Conservation (phyloP, 2,888 invertebrate species). For the Amphipyra berbera region DNA sequence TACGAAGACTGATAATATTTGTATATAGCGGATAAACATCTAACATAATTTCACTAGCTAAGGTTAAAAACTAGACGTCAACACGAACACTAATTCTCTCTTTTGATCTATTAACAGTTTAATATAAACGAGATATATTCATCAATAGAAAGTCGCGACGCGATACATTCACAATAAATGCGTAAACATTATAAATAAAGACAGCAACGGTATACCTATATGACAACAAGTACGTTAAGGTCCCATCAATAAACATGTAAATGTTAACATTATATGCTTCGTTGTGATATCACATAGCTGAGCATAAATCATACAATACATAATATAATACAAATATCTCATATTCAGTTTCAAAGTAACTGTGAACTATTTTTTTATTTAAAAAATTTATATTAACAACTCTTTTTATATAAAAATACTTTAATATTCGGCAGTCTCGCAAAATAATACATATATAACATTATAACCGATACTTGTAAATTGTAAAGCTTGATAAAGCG, state of each 20-base stretch:
- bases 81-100: conserved; percentile 52
- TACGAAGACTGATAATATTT: conserved; percentile 12
- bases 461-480: conserved; percentile 23
- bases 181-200: conserved; percentile 16
- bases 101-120: conserved; percentile 36
- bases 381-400: conserved; percentile 1
- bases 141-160: conserved; percentile 9
- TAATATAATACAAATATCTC: conserved; percentile 13
- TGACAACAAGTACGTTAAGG: conserved; percentile 32
- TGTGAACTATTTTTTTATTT: conserved; percentile 2
- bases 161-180: conserved; percentile 26
- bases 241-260: conserved; percentile 37
- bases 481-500: conserved; percentile 39
- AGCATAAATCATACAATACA: conserved; percentile 11
- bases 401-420: conserved; percentile 34
- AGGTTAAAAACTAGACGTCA: conserved; percentile 25
- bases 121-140: conserved; percentile 23
- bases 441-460: conserved; percentile 4
- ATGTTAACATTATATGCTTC: conserved; percentile 48
- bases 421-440: conserved; percentile 15
- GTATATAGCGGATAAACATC: conserved; percentile 12
- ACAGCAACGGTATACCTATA: conserved; percentile 19
- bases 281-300: conserved; percentile 54
- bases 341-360: conserved; percentile 16
- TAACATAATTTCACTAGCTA: conserved; percentile 38